Base-by-base conservation (phyloP, 2,113 vertebrate genomes). In the Circaetus gallicus region DNA sequence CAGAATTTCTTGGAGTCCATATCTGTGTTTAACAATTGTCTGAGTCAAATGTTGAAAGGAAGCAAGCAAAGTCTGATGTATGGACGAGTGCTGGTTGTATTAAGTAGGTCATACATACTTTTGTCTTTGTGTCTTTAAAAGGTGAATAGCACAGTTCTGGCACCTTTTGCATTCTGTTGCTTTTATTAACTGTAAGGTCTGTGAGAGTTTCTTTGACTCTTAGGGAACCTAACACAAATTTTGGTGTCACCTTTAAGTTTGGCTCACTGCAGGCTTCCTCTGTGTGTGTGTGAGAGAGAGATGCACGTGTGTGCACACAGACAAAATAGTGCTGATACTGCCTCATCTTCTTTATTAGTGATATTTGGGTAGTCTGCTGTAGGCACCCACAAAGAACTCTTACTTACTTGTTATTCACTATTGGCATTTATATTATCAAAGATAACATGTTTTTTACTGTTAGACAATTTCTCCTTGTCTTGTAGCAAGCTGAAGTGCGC, bases 401-500 rank as follows among this genome's bases (percentile, higher is more conserved):
- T 73, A 52, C 36, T 81, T 93, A n/a, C 22, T 6, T 40, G 40
- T 40, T 40, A 40, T 40, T 40, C 40, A 40, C 40, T 40, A 40
- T 40, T 40, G 40, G 40, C 40, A 40, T 40, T 40, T 40, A 40
- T 40, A 40, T 40, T 40, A 40, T 77, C 36, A 81, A 16, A 58
- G 19, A 14, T 69, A 20, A 22, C 2, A 5, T 58, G 17, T 56
- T 49, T 73, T 81, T 90, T 45, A 45, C 40, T 94, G 31, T 77
- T 92, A 71, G 49, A 38, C 7, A 7, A 10, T 84, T 86, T 80
- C 13, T 62, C 10, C 97, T 87, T 89, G 76, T 97, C 89, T 93
- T 89, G 13, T 90, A 99, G 99, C 94, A 98, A 88, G 97, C 99
- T 31, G 99, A 99, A 56, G 99, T 99, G 74, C 98, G 99, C 86